Evolutionary conservation across 1,140 invertebrate species (phyloP).

Genomic region (Steinernema feltiae): DNA sequence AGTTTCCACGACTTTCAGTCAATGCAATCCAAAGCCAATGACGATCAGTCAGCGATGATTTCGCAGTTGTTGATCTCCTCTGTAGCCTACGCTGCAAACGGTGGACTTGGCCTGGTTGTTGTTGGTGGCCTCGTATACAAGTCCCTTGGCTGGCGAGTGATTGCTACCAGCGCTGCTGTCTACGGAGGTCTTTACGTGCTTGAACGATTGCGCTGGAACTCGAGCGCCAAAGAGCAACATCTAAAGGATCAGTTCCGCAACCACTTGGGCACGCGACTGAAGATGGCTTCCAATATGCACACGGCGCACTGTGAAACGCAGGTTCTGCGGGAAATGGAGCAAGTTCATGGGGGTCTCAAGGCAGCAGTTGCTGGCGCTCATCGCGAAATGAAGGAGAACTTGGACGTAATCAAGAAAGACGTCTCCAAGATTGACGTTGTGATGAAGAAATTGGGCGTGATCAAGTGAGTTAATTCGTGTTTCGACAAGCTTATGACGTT

Average conservation of each 20-base stretch:
- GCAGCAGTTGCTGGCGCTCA: slow-evolving; percentile 50
- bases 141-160: slow-evolving; percentile 92
- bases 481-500: background rate
- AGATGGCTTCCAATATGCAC: slow-evolving; percentile 90
- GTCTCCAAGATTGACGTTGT: background rate
- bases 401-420: slow-evolving; percentile 46
- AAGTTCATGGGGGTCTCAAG: slow-evolving; percentile 45
- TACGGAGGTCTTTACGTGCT: slow-evolving; percentile 89
- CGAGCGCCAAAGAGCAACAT: slow-evolving; percentile 81
- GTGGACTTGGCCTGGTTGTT: slow-evolving; percentile 61
- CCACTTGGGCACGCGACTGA: slow-evolving; percentile 86
- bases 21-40: slow-evolving; percentile 9
- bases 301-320: slow-evolving; percentile 97
- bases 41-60: too few relatives aligned
- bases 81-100: slow-evolving; percentile 54
- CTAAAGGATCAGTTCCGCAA: slow-evolving; percentile 94
- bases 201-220: slow-evolving; percentile 96
- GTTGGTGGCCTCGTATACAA: slow-evolving; percentile 81
- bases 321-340: slow-evolving; percentile 70
- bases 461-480: slow-evolving; percentile 18
- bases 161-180: slow-evolving; percentile 74
- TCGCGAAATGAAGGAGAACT: slow-evolving; percentile 50
- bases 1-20: background rate
- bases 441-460: slow-evolving; percentile 18
- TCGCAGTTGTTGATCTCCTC: too few relatives aligned